Evolutionary conservation across 2,113 vertebrate genomes (phyloP).

Genomic region (Trogon surrucura): DNA sequence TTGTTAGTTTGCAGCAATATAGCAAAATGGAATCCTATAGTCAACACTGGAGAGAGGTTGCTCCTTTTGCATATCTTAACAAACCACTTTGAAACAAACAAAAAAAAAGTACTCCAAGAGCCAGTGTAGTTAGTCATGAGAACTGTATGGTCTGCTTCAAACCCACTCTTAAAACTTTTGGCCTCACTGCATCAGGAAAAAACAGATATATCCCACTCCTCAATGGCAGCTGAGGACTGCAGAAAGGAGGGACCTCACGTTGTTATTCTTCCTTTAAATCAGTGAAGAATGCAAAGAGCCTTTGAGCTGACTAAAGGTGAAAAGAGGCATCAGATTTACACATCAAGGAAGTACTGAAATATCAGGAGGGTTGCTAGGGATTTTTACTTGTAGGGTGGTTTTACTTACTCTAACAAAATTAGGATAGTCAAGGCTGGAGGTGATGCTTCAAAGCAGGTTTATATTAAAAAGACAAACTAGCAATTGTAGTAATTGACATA

Average conservation of each 20-base stretch:
- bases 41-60: fast-evolving
- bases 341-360: not conserved
- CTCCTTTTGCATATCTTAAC: not conserved
- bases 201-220: not conserved
- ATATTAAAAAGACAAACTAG: not conserved
- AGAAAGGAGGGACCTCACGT: not conserved
- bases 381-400: not conserved
- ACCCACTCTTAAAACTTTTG: not conserved
- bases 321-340: not conserved
- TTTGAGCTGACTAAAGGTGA: not conserved
- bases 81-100: not conserved
- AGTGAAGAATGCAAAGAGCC: not conserved
- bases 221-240: not conserved
- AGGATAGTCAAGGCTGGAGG: not conserved
- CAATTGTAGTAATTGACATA: not conserved
- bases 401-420: not conserved
- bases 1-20: not conserved
- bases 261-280: not conserved
- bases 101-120: not conserved
- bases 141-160: not conserved
- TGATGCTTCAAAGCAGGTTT: not conserved
- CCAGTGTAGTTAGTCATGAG: not conserved
- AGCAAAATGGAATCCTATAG: not conserved
- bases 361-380: not conserved
- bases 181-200: not conserved